Base-by-base conservation (phyloP, 2,113 vertebrate species). In the Spilogale gracilis region DNA sequence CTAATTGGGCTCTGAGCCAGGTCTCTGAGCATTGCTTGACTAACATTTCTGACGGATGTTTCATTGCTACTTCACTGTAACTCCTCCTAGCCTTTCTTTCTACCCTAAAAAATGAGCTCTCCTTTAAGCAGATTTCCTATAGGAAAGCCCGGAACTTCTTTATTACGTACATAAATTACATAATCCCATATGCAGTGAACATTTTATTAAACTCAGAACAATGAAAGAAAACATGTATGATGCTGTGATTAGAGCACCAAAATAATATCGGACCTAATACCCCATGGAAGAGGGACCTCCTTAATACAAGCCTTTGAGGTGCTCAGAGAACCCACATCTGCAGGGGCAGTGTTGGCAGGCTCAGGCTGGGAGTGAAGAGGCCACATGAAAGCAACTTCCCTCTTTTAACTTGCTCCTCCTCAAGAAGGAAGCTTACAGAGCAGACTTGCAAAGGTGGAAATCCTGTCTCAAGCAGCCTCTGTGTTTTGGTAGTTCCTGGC, bases 1-100 rank as follows among this genome's bases (percentile, higher is more conserved):
- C 43, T 93, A 81, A 96, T 97, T 94, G 85, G 91, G 91, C 65
- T 74, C 76, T 27, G 50, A 94, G 95, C 84, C 84, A 97, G 82
- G 58, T 91, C 45, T 73, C 82, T 16, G 71, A 96, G 84, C 73
- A 58, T 65, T 91, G 91, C 95, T 79, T 61, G 76, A 89, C 82
- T 82, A 95, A 93, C 71, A 67, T 93, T 88, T 88, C 58, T 93
- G 89, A 95, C 89, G 60, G 89, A 48, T 20, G 88, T 94, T 82
- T 85, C 52, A 58, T 30, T 50, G 43, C 45, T 13, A n/a, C 16
- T 89, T 73, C 65, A 18, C 23, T 52, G 11, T 18, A 63, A 38
- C 63, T 67, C 32, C 32, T 93, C 25, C 65, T 48, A 58, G 45
- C 23, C n/a, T 82, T 87, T 58, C 87, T 85, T 58, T 92, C 38